Percentiles rank a stretch among this genome's conserved stretches.
Evolutionary conservation across 2,888 invertebrate genomes (phyloP).

Genomic region (Erpobdella octoculata): DNA sequence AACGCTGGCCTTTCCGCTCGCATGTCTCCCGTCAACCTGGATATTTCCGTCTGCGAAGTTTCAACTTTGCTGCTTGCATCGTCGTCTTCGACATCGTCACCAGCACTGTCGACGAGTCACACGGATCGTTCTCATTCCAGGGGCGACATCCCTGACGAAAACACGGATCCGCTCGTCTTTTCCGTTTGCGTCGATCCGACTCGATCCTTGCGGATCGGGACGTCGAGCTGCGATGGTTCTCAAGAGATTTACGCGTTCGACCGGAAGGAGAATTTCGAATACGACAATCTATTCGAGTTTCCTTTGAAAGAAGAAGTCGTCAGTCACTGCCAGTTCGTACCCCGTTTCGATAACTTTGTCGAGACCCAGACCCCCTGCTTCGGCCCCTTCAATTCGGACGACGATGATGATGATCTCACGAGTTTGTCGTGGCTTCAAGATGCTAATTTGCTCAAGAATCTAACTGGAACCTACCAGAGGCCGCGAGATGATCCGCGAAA

Average conservation of each 20-base stretch:
- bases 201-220: neutral
- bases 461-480: neutral
- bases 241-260: neutral
- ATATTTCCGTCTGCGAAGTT: neutral
- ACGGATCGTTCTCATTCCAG: too few relatives aligned
- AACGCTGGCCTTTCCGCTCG: too few relatives aligned
- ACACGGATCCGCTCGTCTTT: neutral
- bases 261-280: neutral
- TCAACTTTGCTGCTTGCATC: too few relatives aligned
- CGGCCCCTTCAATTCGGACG: neutral
- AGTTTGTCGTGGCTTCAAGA: slow-evolving; percentile 24
- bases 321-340: neutral
- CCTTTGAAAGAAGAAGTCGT: neutral
- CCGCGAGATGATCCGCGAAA: neutral
- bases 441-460: slow-evolving; percentile 15
- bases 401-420: slow-evolving; percentile 13
- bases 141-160: too few relatives aligned
- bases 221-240: neutral
- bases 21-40: neutral
- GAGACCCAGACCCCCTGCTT: neutral
- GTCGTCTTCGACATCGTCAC: neutral
- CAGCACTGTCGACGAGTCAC: neutral
- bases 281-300: too few relatives aligned
- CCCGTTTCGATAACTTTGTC: neutral
- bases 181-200: neutral